Percentiles rank a stretch among this genome's conserved stretches.
Conservation (phyloP, 2,113 vertebrate genomes). For the Parotia lawesii region DNA sequence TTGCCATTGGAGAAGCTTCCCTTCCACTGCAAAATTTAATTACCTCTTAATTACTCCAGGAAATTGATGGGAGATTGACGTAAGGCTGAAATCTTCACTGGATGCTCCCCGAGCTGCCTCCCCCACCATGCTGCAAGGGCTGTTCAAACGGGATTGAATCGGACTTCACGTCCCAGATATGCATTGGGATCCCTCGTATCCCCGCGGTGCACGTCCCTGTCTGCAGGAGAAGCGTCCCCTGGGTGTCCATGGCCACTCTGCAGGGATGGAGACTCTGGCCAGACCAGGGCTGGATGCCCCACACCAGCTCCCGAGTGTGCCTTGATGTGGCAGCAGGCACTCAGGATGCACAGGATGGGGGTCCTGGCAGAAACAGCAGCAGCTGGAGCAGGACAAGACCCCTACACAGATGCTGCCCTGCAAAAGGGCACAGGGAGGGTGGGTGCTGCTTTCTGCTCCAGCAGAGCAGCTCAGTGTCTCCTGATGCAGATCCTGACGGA, state of each 20-base stretch:
- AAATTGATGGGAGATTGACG: not conserved
- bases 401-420: not conserved
- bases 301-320: accelerated
- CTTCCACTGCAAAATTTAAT: slow-evolving; percentile 46
- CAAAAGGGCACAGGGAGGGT: not conserved
- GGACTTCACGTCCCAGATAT: accelerated
- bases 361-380: not conserved
- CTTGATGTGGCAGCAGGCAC: not conserved
- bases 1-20: not conserved
- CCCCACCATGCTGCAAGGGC: no score
- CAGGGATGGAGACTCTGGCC: accelerated
- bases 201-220: accelerated
- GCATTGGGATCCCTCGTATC: accelerated
- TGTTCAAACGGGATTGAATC: not conserved
- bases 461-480: not conserved
- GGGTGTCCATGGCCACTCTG: accelerated
- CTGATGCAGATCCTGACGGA: not conserved
- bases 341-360: not conserved
- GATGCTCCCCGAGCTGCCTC: not conserved
- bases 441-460: not conserved
- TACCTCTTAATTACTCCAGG: slow-evolving; percentile 40
- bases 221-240: not conserved
- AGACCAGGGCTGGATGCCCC: not conserved
- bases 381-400: not conserved
- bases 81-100: not conserved